phyloP scores from a whole-genome alignment of 1,140 invertebrate genomes.

The Hetaerina americana region DNA sequence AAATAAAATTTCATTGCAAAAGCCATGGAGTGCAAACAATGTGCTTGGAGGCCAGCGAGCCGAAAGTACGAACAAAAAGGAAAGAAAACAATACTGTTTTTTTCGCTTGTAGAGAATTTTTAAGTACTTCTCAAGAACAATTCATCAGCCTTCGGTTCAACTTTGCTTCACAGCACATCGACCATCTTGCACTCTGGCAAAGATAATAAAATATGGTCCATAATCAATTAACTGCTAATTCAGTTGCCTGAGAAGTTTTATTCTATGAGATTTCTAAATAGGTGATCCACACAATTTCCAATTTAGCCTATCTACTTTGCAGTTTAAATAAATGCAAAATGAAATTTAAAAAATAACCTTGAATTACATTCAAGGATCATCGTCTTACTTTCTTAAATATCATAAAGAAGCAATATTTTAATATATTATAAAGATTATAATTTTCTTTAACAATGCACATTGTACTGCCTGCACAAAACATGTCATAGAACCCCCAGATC shows the following conservation, averaged over 20 bases:
- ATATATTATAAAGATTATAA: neutral
- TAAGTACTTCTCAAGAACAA: neutral
- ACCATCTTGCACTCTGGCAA: neutral
- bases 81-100: slow-evolving; percentile 1
- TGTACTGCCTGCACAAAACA: neutral
- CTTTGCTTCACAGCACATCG: neutral
- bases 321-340: neutral
- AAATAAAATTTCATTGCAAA: slow-evolving; percentile 7
- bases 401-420: too few species aligned
- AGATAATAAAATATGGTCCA: neutral
- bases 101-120: neutral
- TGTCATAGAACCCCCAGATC: too few species aligned
- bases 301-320: neutral
- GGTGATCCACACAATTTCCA: neutral
- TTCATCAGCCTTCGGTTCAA: neutral
- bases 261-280: neutral
- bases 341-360: neutral
- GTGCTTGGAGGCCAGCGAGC: slow-evolving; percentile 23
- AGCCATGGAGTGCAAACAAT: slow-evolving; percentile 26
- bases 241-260: neutral
- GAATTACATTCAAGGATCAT: neutral
- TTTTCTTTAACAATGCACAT: neutral
- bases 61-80: neutral
- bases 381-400: too few species aligned
- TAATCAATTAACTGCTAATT: neutral